Evolutionary conservation across 2,113 vertebrate species (phyloP), one percentile per base, ranked within the genome.

Genomic region (Nerophis lumbriciformis): DNA sequence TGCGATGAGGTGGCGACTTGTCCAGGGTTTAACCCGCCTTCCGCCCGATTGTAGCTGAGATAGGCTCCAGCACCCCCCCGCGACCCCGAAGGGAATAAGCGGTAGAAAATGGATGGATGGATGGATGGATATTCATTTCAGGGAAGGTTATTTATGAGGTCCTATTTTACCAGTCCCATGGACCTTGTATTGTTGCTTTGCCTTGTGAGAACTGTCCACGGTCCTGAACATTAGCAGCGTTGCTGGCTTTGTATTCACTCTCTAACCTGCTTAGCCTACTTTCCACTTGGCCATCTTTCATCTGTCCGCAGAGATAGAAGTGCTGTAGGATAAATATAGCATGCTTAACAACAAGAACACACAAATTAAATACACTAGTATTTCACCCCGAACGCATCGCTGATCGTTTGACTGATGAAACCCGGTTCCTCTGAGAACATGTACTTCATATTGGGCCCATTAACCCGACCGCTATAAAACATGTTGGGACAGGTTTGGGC

Each of bases 211-310:
- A 69, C 83, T 83, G 66, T 79, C 83, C 75, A 4, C 14, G 65
- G 83, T 80, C 8, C 84, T 85, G 72, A 84, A 71, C 57, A 59
- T 64, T n/a, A 44, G 57, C 36, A 55, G 38, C 19, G 42, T 61
- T 53, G 61, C 72, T 72, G 76, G 73, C 79, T 81, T 82, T 81
- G 71, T 75, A 70, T 69, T 63, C 69, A 56, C 66, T 76, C 81
- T 60, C 71, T 87, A 87, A 88, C 82, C 85, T 87, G 81, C 85
- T 87, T 87, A 87, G 85, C 87, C 87, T 86, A 88, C 85, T 88
- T 87, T 85, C 79, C 65, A 63, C 71, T 51, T 59, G 59, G 65
- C 6, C 10, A 44, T 64, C 74, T 77, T 72, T 81, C 71, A 77
- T 82, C 63, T 61, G 65, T 76, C 69, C 71, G 67, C 63, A 19